These are phyloP conservation scores for Rutpela maculata DNA, from an alignment of 2,888 invertebrate species.

Conservation along the genomic window DNA sequence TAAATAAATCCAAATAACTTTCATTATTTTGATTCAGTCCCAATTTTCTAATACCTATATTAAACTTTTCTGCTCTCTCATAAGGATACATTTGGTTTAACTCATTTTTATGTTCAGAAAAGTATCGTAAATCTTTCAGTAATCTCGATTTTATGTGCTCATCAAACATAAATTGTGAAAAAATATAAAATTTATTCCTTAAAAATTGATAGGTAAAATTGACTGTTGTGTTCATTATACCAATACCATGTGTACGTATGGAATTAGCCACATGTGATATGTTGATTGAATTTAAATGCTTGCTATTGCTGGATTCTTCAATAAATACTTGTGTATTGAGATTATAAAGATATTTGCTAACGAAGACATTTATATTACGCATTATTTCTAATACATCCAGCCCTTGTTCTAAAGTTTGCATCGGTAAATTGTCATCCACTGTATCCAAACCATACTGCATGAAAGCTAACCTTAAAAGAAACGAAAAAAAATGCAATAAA, in stretches of 20 bases:
- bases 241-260: constrained; percentile 96
- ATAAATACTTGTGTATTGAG: constrained; percentile 97
- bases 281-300: constrained; percentile 95
- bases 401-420: constrained; percentile 97
- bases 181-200: constrained; percentile 92
- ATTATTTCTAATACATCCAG: constrained; percentile 97
- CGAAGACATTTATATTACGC: constrained; percentile 96
- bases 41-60: constrained; percentile 91
- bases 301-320: constrained; percentile 92
- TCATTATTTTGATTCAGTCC: constrained; percentile 88
- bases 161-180: constrained; percentile 98
- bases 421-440: constrained; percentile 95
- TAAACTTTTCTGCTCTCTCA: constrained; percentile 95
- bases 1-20: constrained; percentile 94
- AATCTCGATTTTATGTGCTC: constrained; percentile 97
- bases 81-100: constrained; percentile 86
- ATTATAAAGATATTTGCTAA: constrained; percentile 94
- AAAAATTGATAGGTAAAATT: constrained; percentile 96
- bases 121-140: constrained; percentile 89
- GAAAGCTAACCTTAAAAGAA: constrained; percentile 79
- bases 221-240: constrained; percentile 81
- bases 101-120: constrained; percentile 83
- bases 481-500: no score
- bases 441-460: constrained; percentile 88
- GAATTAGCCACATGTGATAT: constrained; percentile 97